Conservation (phyloP, 2,113 vertebrate genomes). For the Alethe castanea region DNA sequence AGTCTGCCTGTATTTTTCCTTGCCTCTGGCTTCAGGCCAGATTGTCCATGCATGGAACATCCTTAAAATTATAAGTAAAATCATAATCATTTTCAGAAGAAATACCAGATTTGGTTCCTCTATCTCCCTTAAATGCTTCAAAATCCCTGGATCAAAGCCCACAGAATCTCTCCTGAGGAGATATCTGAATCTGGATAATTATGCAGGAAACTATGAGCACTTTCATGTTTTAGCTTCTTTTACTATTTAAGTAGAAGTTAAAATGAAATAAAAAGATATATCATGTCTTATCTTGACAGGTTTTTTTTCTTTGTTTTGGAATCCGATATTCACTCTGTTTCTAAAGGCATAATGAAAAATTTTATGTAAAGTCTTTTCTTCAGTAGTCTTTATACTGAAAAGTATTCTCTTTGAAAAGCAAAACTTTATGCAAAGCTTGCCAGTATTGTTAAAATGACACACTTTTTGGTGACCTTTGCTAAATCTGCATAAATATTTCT, state of each 20-base stretch:
- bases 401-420: background rate
- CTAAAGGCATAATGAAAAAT: slow-evolving; percentile 7
- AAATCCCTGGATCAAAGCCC: slow-evolving; percentile 43
- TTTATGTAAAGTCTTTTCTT: background rate
- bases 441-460: background rate
- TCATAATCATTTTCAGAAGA: slow-evolving; percentile 11
- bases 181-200: slow-evolving; percentile 31
- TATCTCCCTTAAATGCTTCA: slow-evolving; percentile 7
- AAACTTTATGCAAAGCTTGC: background rate
- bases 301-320: slow-evolving; percentile 33
- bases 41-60: background rate
- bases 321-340: slow-evolving; percentile 7
- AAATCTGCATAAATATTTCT: background rate
- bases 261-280: slow-evolving; percentile 50
- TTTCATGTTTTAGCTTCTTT: slow-evolving; percentile 50
- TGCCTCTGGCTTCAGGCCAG: background rate
- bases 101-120: background rate
- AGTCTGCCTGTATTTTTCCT: background rate
- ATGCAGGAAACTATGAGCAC: slow-evolving; percentile 10
- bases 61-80: background rate
- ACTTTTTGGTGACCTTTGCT: background rate
- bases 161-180: slow-evolving; percentile 33
- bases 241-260: slow-evolving; percentile 48
- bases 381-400: background rate
- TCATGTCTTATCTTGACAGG: slow-evolving; percentile 48